A percentile compares a stretch with the other conserved stretches of the same genome.
Conservation (phyloP, 2,113 vertebrate species). For the Paraplagusia blochii region DNA sequence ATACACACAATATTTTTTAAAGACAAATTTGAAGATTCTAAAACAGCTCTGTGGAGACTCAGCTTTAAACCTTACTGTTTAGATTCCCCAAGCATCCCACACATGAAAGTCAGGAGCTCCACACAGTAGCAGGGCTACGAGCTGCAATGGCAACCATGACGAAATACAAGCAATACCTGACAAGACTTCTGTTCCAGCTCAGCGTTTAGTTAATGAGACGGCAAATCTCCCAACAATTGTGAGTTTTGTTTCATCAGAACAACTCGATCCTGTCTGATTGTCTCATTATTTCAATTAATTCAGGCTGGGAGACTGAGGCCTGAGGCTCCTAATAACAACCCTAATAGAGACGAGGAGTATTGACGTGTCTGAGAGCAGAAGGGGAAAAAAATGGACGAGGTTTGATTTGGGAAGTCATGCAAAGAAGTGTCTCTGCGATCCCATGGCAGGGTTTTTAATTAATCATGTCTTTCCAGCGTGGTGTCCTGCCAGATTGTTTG, state of each 20-base stretch:
- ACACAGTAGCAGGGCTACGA: not conserved
- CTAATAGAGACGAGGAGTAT: slow-evolving; percentile 19
- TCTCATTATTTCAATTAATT: slow-evolving; percentile 43
- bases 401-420: slow-evolving; percentile 10
- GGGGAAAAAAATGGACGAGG: not conserved
- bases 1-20: too few species aligned
- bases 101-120: not conserved
- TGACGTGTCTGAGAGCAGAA: not conserved
- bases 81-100: slow-evolving; percentile 15
- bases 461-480: slow-evolving; percentile 13
- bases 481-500: slow-evolving; percentile 35
- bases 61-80: not conserved
- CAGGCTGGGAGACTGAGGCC: slow-evolving; percentile 17
- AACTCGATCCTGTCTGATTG: slow-evolving; percentile 6
- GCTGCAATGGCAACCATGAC: slow-evolving; percentile 18
- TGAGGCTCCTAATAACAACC: slow-evolving; percentile 22
- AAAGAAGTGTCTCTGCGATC: slow-evolving; percentile 2
- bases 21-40: too few species aligned
- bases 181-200: not conserved
- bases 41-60: slow-evolving; percentile 13
- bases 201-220: slow-evolving; percentile 13
- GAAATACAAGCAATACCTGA: slow-evolving; percentile 34
- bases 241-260: not conserved
- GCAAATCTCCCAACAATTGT: not conserved
- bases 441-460: slow-evolving; percentile 20